Evolutionary conservation across 2,888 invertebrate species (phyloP), one percentile per base, ranked within the genome.

Genomic region (Parelbella ahira): DNA sequence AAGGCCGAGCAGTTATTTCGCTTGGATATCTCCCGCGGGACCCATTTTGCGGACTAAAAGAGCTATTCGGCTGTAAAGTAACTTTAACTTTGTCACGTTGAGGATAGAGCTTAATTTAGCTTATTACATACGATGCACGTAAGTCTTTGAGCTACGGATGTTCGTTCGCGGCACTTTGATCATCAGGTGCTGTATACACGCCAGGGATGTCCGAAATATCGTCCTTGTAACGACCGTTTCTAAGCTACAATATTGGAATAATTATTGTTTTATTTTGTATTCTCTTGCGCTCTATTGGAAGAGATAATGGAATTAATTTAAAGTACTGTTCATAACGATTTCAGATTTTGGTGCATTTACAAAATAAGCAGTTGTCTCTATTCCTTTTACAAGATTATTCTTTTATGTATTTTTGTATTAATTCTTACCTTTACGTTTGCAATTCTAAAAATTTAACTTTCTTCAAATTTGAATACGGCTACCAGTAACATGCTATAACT

Each of bases 1-100:
- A 45, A 44, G 41, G 41, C 41, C 41, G 15, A 21, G 42, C 44
- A 30, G 46, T 50, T 44, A 50, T 50, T 48, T 45, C 37, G 32
- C 32, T 25, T 21, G 33, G 38, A 44, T 42, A 44, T 48, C 21
- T 44, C 48, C 42, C 50, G 25, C 23, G 45, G 46, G 50, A 46
- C 28, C 32, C 32, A 49, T 47, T 15, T 39, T 27, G 38, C 25
- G 38, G 10, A 37, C 29, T 39, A 39, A 46, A 45, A 42, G 18
- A 12, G 10, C 8, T 11, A 10, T 41, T 4, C 24, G 12, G 3
- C 13, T 27, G 9, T 27, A 39, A 11, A 23, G 21, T 1, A 42
- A 18, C 7, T 15, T 28, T 20, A 23, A 24, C 34, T 21, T 15
- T 42, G 23, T 11, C 6, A 5, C 7, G 8, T 2, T 6, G 2